Conservation (phyloP, 2,797 vertebrate genomes). For the Podarcis siculus region DNA sequence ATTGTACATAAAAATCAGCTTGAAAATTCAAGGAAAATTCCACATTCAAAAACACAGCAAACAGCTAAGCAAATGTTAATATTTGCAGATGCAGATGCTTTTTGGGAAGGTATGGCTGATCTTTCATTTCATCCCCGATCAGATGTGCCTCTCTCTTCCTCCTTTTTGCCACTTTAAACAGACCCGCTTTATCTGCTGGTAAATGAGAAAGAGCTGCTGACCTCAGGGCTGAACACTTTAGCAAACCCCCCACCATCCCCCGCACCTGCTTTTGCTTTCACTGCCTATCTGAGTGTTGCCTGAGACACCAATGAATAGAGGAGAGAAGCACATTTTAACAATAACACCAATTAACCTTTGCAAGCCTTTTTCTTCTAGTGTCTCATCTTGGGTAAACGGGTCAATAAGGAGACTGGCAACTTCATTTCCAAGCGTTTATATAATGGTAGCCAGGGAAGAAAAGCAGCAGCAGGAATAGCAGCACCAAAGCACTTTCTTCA, state of each 20-base stretch:
- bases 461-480: not conserved
- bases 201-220: not conserved
- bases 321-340: slow-evolving; percentile 12
- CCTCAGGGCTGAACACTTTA: not conserved
- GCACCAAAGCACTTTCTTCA: not conserved
- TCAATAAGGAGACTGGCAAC: slow-evolving; percentile 2
- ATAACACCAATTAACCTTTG: slow-evolving; percentile 31
- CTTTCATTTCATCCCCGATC: not conserved
- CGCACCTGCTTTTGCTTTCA: not conserved
- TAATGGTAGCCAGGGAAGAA: not conserved
- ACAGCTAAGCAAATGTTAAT: too few relatives aligned
- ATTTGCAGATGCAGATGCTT: not conserved
- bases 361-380: slow-evolving; percentile 2
- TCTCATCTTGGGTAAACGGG: not conserved
- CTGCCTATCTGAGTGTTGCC: not conserved
- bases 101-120: not conserved
- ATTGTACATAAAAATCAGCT: too few relatives aligned
- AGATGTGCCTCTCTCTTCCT: not conserved
- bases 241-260: not conserved
- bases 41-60: too few relatives aligned
- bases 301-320: not conserved
- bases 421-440: not conserved
- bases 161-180: not conserved
- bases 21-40: too few relatives aligned
- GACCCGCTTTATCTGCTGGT: not conserved